Base-by-base conservation (phyloP, 2,797 vertebrate genomes). In the Adelosebastes latens region DNA sequence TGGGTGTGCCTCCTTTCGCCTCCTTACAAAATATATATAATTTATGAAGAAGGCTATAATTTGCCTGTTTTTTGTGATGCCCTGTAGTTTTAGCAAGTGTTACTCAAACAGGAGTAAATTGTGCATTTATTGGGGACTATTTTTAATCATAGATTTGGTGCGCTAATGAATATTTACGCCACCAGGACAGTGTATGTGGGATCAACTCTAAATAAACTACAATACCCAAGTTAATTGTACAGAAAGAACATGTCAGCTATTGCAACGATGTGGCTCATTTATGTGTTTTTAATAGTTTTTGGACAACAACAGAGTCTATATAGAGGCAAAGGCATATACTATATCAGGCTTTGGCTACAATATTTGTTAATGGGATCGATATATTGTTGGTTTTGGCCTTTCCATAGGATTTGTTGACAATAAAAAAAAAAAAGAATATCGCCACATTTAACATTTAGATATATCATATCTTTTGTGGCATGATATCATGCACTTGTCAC, bases 301-400 rank as follows among this genome's bases (percentile, higher is more conserved):
- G 22, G 7, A 46, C 24, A 66, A 66, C 24, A 49, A 66, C 25
- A 16, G 56, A 66, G 39, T 27, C 42, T 20, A 66, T 49, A n/a
- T n/a, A n/a, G n/a, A n/a, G n/a, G n/a, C n/a, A n/a, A n/a, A n/a
- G 6, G 39, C 10, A 8, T 25, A 20, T 18, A 27, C 13, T 39
- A 11, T 27, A 46, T 27, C 4, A 22, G 8, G 52, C 39, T 39
- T 39, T 39, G 20, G 42, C 16, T 10, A 61, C 20, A 68, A 25
- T 39, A 29, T 5, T 12, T 70, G 9, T 34, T 42, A 10, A 25
- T 14, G 72, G 11, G n/a, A 75, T 75, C 60, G 66, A 74, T 73
- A 32, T n/a, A 49, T 12, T 78, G 77, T 62, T 80, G 56, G 9
- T 46, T 85, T 55, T 76, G 18, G 53, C 69, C 18, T 61, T 76